Evolutionary conservation across 2,113 vertebrate genomes (phyloP).

Genomic region (Emberiza fucata): DNA sequence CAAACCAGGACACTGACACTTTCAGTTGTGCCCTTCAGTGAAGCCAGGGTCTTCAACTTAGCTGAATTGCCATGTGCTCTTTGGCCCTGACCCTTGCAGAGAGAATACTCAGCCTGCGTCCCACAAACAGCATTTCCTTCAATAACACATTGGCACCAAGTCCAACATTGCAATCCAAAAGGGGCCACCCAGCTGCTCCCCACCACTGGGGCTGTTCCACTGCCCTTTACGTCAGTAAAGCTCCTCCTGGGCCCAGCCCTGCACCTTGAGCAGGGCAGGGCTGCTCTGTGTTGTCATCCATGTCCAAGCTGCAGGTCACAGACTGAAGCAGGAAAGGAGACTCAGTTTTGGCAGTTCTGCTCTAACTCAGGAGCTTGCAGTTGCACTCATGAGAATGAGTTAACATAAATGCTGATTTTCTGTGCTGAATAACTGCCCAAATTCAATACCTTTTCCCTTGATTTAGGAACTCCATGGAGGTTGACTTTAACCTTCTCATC

Average conservation of each 20-base stretch:
- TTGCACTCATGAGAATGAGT: not conserved
- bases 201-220: accelerated
- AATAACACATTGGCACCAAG: accelerated
- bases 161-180: not conserved
- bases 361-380: not conserved
- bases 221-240: not conserved
- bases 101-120: not conserved
- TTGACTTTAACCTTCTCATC: not conserved
- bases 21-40: not conserved
- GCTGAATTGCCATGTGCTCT: not conserved
- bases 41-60: not conserved
- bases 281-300: accelerated
- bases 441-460: not conserved
- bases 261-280: not conserved
- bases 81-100: not conserved
- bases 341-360: not conserved
- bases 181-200: not conserved
- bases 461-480: not conserved
- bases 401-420: not conserved
- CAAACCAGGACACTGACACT: not conserved
- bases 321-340: not conserved
- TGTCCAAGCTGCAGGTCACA: not conserved
- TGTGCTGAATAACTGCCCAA: not conserved
- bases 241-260: not conserved
- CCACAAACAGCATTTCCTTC: not conserved